Evolutionary conservation across 1,140 invertebrate species (phyloP).

Genomic region (roundworm (Caenorhabditis elegans)): DNA sequence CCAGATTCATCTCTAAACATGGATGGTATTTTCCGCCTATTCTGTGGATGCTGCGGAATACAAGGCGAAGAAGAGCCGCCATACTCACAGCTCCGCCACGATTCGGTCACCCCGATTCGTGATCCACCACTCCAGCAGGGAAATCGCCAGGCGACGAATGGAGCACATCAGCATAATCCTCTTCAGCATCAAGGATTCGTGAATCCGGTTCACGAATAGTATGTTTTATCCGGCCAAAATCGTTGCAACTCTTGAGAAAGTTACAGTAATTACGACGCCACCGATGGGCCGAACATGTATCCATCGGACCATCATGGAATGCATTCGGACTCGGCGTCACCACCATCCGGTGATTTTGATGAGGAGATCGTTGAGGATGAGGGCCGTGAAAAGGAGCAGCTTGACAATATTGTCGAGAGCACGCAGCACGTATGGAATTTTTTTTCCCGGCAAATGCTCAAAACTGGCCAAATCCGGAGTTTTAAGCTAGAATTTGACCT

Average conservation of each 20-base stretch:
- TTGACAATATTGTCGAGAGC: constrained; percentile 14
- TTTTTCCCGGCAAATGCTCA: no score
- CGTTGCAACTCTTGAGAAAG: neutral
- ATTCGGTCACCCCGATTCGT: neutral
- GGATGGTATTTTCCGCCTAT: neutral
- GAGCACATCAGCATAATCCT: neutral
- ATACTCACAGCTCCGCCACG: constrained; percentile 6
- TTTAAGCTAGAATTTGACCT: no score
- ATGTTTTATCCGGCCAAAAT: no score
- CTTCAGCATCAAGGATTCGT: constrained; percentile 11
- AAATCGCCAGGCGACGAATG: neutral
- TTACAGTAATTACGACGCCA: neutral
- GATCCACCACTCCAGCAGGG: neutral
- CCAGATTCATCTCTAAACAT: neutral
- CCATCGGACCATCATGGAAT: neutral
- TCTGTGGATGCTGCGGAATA: constrained; percentile 16
- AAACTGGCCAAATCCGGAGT: no score
- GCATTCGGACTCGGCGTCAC: neutral
- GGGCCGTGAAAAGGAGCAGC: neutral
- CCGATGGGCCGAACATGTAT: neutral
- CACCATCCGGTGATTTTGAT: neutral
- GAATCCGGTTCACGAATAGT: constrained; percentile 7
- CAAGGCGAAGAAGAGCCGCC: neutral
- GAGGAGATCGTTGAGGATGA: neutral
- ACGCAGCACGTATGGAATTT: neutral